Evolutionary conservation across 2,888 invertebrate genomes (phyloP).

Genomic region (Oxytorus armatus): DNA sequence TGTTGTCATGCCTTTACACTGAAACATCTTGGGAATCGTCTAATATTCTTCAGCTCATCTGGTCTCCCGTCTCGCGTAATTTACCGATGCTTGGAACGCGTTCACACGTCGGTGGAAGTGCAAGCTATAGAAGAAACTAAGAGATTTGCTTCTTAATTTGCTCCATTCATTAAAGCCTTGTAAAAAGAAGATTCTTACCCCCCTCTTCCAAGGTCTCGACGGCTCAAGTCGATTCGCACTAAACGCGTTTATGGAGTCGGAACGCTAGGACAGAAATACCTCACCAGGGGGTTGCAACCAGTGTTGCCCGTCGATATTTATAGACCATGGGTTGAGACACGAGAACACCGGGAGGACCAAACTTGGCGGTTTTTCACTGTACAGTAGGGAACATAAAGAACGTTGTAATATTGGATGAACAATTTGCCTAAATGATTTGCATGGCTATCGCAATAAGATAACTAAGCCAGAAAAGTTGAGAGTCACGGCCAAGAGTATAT

Average conservation of each 20-base stretch:
- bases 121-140: constrained; percentile 54
- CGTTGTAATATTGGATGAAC: too few species aligned
- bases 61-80: constrained; percentile 72
- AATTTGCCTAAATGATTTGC: too few species aligned
- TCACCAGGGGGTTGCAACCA: constrained; percentile 67
- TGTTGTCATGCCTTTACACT: background rate
- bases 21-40: constrained; percentile 28
- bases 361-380: constrained; percentile 17
- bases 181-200: constrained; percentile 41
- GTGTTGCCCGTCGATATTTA: constrained; percentile 75
- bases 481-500: too few species aligned
- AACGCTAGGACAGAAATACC: constrained; percentile 43
- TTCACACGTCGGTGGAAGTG: constrained; percentile 21
- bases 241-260: constrained; percentile 26
- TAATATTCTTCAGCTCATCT: constrained; percentile 66
- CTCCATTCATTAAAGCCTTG: constrained; percentile 64
- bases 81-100: constrained; percentile 70
- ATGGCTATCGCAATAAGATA: too few species aligned
- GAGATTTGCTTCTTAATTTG: constrained; percentile 75
- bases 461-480: too few species aligned
- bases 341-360: constrained; percentile 48
- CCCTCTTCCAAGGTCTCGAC: constrained; percentile 30
- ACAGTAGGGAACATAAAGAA: background rate
- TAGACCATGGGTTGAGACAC: constrained; percentile 71
- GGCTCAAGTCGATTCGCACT: constrained; percentile 39